Evolutionary conservation across 2,113 vertebrate genomes (phyloP).

Genomic region (Ramphastos sulfuratus): DNA sequence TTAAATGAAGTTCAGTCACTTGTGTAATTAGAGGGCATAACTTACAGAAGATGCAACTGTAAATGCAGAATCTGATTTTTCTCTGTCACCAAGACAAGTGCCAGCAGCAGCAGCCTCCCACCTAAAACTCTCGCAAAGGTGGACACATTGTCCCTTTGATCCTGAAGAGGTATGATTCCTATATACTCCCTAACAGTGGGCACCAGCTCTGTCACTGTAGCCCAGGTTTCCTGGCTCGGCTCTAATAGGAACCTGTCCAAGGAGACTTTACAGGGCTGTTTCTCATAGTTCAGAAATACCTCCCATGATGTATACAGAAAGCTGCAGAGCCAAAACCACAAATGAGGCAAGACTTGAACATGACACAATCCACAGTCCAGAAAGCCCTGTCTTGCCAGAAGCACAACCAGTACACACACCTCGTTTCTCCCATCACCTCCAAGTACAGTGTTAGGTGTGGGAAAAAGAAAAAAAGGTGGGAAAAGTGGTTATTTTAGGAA

Average conservation of each 20-base stretch:
- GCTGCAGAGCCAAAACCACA: background rate
- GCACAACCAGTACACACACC: fast-evolving
- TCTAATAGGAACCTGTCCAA: background rate
- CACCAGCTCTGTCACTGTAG: background rate
- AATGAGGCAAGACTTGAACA: background rate
- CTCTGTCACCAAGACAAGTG: background rate
- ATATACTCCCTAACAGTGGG: fast-evolving
- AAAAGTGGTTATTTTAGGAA: background rate
- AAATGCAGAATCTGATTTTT: background rate
- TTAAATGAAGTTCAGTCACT: conserved; percentile 29
- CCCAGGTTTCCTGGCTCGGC: background rate
- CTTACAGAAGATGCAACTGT: fast-evolving
- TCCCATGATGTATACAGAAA: background rate
- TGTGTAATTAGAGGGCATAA: background rate
- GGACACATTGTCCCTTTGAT: background rate
- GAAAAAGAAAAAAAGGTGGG: background rate
- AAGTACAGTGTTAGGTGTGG: background rate
- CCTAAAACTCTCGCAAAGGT: fast-evolving
- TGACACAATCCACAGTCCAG: background rate
- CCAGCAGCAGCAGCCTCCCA: background rate
- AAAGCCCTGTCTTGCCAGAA: background rate
- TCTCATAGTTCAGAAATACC: background rate
- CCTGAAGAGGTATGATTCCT: background rate
- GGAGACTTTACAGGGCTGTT: background rate
- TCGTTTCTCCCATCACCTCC: background rate